A percentile compares a stretch with the other conserved stretches of the same genome.
These are phyloP conservation scores for Sesamia inferens DNA, from an alignment of 2,888 invertebrate species.

Conservation along the genomic window DNA sequence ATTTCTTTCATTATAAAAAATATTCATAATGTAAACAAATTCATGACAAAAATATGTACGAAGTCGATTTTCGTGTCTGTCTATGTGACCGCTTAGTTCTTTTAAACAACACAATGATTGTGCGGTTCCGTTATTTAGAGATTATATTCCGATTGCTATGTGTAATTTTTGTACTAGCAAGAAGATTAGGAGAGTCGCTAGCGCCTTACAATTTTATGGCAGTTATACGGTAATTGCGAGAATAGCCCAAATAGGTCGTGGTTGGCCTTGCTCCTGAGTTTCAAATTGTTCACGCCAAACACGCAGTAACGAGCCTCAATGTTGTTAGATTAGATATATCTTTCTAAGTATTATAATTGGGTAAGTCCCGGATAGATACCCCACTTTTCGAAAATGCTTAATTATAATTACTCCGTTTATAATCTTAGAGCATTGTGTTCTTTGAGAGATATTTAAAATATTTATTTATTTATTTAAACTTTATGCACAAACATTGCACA, in stretches of 20 bases:
- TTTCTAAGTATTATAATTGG: background rate
- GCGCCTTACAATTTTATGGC: background rate
- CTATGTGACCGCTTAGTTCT: background rate
- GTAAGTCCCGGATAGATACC: no score
- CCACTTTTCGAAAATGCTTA: no score
- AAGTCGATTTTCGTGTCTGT: background rate
- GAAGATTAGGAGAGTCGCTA: background rate
- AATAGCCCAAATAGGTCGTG: background rate
- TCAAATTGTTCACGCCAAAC: background rate
- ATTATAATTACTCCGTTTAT: no score
- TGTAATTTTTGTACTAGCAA: background rate
- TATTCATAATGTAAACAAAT: background rate
- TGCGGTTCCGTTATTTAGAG: background rate
- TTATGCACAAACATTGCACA: no score
- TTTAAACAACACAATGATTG: background rate
- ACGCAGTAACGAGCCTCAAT: background rate
- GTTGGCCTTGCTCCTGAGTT: background rate
- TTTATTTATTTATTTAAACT: no score
- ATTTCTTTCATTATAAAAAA: constrained; percentile 1
- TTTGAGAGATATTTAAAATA: no score
- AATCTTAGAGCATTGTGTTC: no score
- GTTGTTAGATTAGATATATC: background rate
- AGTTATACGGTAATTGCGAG: background rate
- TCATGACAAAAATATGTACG: background rate
- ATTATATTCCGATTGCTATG: background rate